Evolutionary conservation across 2,888 invertebrate species (phyloP), one percentile per base, ranked within the genome.

Genomic region (Cenopis cana): DNA sequence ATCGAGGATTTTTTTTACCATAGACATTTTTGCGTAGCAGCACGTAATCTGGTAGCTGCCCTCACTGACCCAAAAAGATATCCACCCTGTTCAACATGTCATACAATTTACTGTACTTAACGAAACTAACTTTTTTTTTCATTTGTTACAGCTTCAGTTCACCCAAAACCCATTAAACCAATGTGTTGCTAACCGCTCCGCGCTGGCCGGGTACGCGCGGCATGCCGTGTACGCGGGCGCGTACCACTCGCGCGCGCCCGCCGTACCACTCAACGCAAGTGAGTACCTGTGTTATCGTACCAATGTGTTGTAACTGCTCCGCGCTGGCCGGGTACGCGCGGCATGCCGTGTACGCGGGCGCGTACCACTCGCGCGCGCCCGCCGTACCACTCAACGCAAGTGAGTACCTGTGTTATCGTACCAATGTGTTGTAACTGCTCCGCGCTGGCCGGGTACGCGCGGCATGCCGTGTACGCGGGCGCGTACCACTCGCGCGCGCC

Each of bases 211-310:
- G 74, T 92, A 92, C 92, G 89, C 87, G 78, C 88, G 92, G 76
- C 89, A 89, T 82, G 77, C 85, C 75, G 82, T 82, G 85, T 92
- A 90, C 87, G 88, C 89, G 86, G 88, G 89, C 88, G 88, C 87
- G 75, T 91, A 92, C 90, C 90, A 91, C 75, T 85, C 90, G 87
- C 92, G 92, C 83, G 81, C 91, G 85, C 84, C 89, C 86, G 85
- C 89, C 76, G 85, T 90, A 78, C 93, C 92, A 74, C 91, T 93
- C 81, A 93, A 91, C 80, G 93, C 93, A 77, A 93, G 93, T 93
- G 76, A 91, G 93, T 93, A 82, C 29, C 38, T 8, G 33, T 33
- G 33, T 33, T 33, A 33, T 33, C 57, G 29, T 20, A 24, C 71
- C 73, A 71, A 68, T 68, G 73, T 71, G 73, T 73, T 64, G 73